Base-by-base conservation (phyloP, 1,140 invertebrate genomes). In the Heliothis virescens region DNA sequence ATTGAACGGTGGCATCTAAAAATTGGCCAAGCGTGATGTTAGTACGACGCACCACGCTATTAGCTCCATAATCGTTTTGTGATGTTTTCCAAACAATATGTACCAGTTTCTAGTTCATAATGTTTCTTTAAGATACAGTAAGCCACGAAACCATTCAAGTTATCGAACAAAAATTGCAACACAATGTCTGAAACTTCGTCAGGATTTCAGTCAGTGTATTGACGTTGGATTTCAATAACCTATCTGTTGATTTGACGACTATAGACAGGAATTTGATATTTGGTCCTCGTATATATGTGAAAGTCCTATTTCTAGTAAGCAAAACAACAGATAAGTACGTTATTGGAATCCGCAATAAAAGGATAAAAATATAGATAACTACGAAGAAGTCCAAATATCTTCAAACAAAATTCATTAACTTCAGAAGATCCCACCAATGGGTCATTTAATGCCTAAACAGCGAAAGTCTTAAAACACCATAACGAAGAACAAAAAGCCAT, bases 1-100 rank as follows among this genome's bases (percentile, higher is more conserved):
- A 76, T 79, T 79, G 82, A 79, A 86, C 83, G 80, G 63, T 74
- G 59, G 26, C 76, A 50, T 55, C 63, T 62, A 83, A 81, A 85
- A 86, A 85, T 79, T 77, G 57, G 80, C 79, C 74, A 75, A 79
- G 21, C 76, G 63, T 77, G 65, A 34, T 47, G 50, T 71, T 41
- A 57, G 29, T 47, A 57, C 50, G 50, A 69, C 13, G 26, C 13
- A 18, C n/a, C 72, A 60, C 69, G 67, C 34, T 62, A 63, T 60
- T 80, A 69, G 34, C 60, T 48, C 10, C 12, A 47, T 52, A 57
- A 73, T 65, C 55, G 67, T 55, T 60, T 77, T 77, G 48, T 55
- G 15, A 41, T 29, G 62, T 13, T 81, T 65, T 63, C 21, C 48
- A 57, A 41, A 21, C 50, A 11, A 52, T 65, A 4, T 63, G 15